These are phyloP conservation scores for Polymixis lichenea DNA, from an alignment of 2,888 invertebrate genomes.

Conservation along the genomic window DNA sequence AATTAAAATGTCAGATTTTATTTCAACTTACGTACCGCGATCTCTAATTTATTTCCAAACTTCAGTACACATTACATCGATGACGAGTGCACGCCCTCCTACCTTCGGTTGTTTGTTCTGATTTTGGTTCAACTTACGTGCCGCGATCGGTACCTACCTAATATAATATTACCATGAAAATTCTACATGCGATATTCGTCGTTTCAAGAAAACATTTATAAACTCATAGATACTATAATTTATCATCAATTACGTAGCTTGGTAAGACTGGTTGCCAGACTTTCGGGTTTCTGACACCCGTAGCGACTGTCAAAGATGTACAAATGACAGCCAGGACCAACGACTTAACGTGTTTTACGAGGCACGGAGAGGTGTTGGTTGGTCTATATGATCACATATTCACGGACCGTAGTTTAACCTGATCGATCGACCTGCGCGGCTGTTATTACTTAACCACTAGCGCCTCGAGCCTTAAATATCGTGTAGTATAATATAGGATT, in stretches of 20 bases:
- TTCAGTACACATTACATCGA: too few relatives aligned
- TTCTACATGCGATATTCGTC: not conserved
- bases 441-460: not conserved
- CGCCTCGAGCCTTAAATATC: too few relatives aligned
- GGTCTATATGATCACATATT: not conserved
- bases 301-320: not conserved
- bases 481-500: too few relatives aligned
- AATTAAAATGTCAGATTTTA: too few relatives aligned
- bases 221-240: not conserved
- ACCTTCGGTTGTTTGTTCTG: too few relatives aligned
- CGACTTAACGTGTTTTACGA: not conserved
- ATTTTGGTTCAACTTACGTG: too few relatives aligned
- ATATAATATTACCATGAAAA: not conserved
- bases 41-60: too few relatives aligned
- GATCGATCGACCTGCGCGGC: not conserved
- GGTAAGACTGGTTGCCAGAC: not conserved
- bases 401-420: not conserved
- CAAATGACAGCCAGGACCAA: not conserved
- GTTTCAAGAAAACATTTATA: not conserved
- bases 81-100: too few relatives aligned
- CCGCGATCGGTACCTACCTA: too few relatives aligned
- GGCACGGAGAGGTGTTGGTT: not conserved
- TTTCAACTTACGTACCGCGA: too few relatives aligned
- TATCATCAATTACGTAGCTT: not conserved
- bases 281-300: not conserved